phyloP scores from a whole-genome alignment of 2,113 vertebrate species.

The Proteles cristata region DNA sequence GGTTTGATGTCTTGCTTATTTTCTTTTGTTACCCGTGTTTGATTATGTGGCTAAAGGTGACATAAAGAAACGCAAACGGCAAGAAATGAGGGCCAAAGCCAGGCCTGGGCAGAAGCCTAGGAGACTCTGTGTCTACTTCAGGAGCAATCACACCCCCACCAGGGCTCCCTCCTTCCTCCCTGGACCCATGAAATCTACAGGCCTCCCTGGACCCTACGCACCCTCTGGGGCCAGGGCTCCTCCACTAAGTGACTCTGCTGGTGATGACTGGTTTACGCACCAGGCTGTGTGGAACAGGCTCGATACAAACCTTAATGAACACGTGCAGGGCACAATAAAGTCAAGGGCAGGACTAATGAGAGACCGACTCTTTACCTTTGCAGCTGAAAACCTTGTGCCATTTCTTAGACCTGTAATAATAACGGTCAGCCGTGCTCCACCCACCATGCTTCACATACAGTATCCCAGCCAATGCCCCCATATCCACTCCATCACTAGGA shows the following conservation, averaged over 20 bases:
- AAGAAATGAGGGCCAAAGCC: background rate
- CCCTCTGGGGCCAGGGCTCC: background rate
- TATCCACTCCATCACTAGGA: background rate
- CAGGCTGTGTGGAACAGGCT: background rate
- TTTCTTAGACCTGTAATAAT: background rate
- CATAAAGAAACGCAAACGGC: background rate
- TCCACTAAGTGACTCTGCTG: background rate
- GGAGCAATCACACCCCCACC: background rate
- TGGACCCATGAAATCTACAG: background rate
- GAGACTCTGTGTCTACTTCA: background rate
- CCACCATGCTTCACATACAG: background rate
- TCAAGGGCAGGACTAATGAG: background rate
- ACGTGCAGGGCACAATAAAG: background rate
- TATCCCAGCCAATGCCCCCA: background rate
- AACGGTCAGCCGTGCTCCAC: background rate
- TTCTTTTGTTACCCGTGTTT: background rate
- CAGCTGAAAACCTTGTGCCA: background rate
- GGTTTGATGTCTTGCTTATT: background rate
- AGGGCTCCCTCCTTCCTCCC: background rate
- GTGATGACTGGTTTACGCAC: background rate
- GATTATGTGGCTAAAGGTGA: background rate
- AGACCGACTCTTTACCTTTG: background rate
- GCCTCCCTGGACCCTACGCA: background rate
- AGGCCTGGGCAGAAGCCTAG: background rate
- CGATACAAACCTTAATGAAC: background rate